Percentiles rank a stretch among this genome's conserved stretches.
phyloP scores from a whole-genome alignment of 2,113 vertebrate species.

The Australoheros scitulus region DNA sequence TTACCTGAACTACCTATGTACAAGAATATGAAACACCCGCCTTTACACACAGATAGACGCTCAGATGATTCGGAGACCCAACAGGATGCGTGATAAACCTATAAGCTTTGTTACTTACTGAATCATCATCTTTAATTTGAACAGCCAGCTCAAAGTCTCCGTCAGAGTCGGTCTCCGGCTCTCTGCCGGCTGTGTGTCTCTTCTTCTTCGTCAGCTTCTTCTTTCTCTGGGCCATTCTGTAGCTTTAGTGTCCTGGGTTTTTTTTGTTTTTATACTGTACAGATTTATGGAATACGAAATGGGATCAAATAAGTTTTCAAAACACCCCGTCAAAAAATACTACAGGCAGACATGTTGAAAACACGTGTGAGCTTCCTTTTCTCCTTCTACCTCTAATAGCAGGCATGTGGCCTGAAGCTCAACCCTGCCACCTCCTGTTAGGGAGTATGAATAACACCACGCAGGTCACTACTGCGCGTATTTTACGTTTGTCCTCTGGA shows the following conservation, averaged over 20 bases:
- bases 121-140: conserved; percentile 73
- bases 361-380: conserved; percentile 70
- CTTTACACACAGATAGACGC: too few relatives aligned
- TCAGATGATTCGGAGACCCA: background rate
- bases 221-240: conserved; percentile 79
- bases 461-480: background rate
- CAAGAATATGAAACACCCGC: background rate
- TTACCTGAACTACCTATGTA: background rate
- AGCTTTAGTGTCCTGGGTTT: background rate
- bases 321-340: conserved; percentile 23
- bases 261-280: background rate
- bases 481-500: too few relatives aligned
- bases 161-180: conserved; percentile 75
- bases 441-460: background rate
- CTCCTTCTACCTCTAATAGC: background rate
- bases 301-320: background rate
- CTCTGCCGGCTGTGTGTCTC: conserved; percentile 54
- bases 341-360: conserved; percentile 62
- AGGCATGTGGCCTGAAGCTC: background rate
- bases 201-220: conserved; percentile 80
- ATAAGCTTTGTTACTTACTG: conserved; percentile 42
- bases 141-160: conserved; percentile 77
- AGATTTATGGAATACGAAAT: background rate
- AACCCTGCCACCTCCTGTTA: conserved; percentile 40
- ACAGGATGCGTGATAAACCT: background rate